phyloP scores from a whole-genome alignment of 2,113 vertebrate species.

The Varanus salvator region DNA sequence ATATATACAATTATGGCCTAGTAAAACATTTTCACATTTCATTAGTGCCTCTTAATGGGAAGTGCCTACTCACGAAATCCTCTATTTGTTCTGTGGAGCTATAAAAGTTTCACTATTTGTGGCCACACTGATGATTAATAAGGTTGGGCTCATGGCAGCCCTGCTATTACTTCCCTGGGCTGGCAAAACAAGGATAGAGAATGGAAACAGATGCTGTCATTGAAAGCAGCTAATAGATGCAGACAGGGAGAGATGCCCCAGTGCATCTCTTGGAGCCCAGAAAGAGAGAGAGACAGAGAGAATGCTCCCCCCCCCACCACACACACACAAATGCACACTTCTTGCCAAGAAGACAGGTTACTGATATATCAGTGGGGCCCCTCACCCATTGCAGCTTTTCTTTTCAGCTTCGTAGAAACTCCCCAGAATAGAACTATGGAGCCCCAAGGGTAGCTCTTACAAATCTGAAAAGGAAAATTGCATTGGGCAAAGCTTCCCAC shows the following conservation, averaged over 20 bases:
- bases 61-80: constrained; percentile 57
- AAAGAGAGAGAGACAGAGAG: background rate
- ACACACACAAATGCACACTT: too few species aligned
- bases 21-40: constrained; percentile 68
- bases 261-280: background rate
- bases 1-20: constrained; percentile 48
- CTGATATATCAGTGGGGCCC: too few species aligned
- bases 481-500: too few species aligned
- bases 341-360: too few species aligned
- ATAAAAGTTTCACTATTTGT: constrained; percentile 29
- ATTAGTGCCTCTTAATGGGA: constrained; percentile 62
- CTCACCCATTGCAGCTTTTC: too few species aligned
- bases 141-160: background rate
- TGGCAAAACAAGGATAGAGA: background rate
- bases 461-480: too few species aligned
- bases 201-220: background rate
- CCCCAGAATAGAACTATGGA: too few species aligned
- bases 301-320: too few species aligned
- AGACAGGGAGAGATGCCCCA: too few species aligned
- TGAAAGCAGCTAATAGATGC: background rate
- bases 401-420: too few species aligned
- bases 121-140: constrained; percentile 20
- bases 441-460: too few species aligned
- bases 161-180: background rate
- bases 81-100: constrained; percentile 11